These are phyloP conservation scores for Scaptomyza flava DNA, from an alignment of 2,888 invertebrate genomes.

Conservation along the genomic window DNA sequence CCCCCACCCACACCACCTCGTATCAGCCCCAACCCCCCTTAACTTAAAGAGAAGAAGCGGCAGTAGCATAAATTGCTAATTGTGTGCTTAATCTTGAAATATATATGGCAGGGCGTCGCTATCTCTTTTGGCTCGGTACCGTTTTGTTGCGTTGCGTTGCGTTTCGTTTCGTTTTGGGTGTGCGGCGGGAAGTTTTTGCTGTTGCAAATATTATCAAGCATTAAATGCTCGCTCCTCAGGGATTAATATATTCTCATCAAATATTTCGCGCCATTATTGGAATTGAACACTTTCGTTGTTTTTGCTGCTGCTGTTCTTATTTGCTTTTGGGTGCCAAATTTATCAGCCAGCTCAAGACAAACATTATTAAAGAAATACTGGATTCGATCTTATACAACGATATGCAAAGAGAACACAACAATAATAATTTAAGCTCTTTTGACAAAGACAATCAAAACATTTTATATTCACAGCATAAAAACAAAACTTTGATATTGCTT, in stretches of 20 bases:
- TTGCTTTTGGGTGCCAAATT: slow-evolving; percentile 21
- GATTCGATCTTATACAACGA: slow-evolving; percentile 1
- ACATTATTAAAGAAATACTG: background rate
- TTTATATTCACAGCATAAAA: too few species aligned
- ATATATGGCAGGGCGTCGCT: slow-evolving; percentile 60
- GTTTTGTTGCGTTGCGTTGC: background rate
- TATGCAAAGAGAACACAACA: slow-evolving; percentile 1
- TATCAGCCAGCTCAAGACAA: slow-evolving; percentile 28
- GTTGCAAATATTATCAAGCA: slow-evolving; percentile 60
- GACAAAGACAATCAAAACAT: too few species aligned
- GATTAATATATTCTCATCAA: slow-evolving; percentile 80
- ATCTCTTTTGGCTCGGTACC: slow-evolving; percentile 37
- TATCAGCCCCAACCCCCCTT: slow-evolving; percentile 12
- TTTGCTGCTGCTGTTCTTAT: slow-evolving; percentile 11
- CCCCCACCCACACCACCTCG: slow-evolving; percentile 3
- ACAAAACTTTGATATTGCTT: too few species aligned
- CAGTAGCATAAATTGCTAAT: slow-evolving; percentile 71
- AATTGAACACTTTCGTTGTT: slow-evolving; percentile 54
- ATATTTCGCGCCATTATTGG: slow-evolving; percentile 79
- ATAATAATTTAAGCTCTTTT: too few species aligned
- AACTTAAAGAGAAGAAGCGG: slow-evolving; percentile 11
- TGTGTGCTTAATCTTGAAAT: slow-evolving; percentile 77
- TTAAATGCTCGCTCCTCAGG: slow-evolving; percentile 55
- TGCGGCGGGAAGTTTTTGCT: slow-evolving; percentile 25
- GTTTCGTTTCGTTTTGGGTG: background rate